phyloP scores from a whole-genome alignment of 2,797 vertebrate genomes.

The Eulemur albifrons region DNA sequence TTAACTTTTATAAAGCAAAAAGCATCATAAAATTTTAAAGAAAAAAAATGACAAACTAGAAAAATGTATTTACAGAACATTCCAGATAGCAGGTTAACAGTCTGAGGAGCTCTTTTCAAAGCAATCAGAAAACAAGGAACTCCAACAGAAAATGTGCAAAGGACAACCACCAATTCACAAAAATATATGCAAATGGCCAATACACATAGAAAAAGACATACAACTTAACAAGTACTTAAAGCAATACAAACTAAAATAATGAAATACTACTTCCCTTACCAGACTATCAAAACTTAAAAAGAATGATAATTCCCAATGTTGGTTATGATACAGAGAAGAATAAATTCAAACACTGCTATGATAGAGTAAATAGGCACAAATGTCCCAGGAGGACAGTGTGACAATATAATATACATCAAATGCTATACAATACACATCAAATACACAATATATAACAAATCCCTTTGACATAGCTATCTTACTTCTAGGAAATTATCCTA shows the following conservation, averaged over 20 bases:
- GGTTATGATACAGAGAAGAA: not conserved
- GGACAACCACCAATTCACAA: not conserved
- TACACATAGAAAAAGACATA: not conserved
- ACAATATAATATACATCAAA: not conserved
- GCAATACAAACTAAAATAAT: not conserved
- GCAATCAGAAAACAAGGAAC: conserved; percentile 21
- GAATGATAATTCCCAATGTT: not conserved
- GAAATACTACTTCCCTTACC: not conserved
- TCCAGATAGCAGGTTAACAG: not conserved
- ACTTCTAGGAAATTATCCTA: not conserved
- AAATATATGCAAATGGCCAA: not conserved
- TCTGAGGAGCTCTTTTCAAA: conserved; percentile 34
- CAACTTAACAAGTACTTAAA: not conserved
- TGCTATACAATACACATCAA: not conserved
- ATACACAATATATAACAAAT: not conserved
- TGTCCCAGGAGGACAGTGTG: not conserved
- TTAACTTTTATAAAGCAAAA: conserved; percentile 27
- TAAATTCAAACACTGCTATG: not conserved
- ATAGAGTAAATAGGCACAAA: not conserved
- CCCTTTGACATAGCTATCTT: not conserved
- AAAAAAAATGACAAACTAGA: conserved; percentile 28
- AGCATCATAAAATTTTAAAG: conserved; percentile 19
- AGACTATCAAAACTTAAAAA: not conserved
- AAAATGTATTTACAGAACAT: conserved; percentile 14
- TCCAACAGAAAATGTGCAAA: not conserved